Evolutionary conservation across 2,888 invertebrate genomes (phyloP), one percentile per base, ranked within the genome.

Genomic region (Andrena haemorrhoa): DNA sequence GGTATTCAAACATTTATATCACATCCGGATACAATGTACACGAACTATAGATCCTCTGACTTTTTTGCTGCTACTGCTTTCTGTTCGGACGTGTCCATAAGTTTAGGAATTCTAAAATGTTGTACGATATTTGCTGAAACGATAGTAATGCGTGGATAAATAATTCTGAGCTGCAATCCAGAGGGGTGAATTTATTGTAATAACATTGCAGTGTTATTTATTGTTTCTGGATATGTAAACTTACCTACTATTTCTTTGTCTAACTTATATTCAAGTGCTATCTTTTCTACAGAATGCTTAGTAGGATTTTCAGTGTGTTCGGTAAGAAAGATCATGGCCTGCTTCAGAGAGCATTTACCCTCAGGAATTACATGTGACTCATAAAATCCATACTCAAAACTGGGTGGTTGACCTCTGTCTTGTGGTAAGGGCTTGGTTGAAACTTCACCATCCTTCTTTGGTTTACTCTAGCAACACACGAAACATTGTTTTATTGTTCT

Each of bases 211-310:
- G n/a, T 20, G 2, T 10, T 1, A 6, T 35, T 41, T 63, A 23
- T 31, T 20, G 6, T 23, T 2, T 26, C 29, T 23, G 16, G 23
- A 35, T 47, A 58, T 23, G 8, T n/a, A 63, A 35, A 92, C 93
- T 92, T 93, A 95, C 96, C 94, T 82, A 96, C 95, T 93, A 95
- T 94, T 70, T 95, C 94, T 86, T 95, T 94, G 75, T 96, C 96
- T 68, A 98, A 87, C 90, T 96, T 96, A 91, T 97, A 96, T 80
- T 97, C 95, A 63, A 95, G 91, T 0, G 98, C 96, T 91, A 98
- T 96, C 91, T 94, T 95, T 10, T 94, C 93, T 0, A 94, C 93
- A 4, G 95, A 96, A 89, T 95, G 95, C 61, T 94, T 94, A 31
- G 94, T 91, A 0, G 97, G 96, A 88, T 97, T 95, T 0, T 93